Evolutionary conservation across 2,797 vertebrate genomes (phyloP).

Genomic region (Hafferia zeledoni): DNA sequence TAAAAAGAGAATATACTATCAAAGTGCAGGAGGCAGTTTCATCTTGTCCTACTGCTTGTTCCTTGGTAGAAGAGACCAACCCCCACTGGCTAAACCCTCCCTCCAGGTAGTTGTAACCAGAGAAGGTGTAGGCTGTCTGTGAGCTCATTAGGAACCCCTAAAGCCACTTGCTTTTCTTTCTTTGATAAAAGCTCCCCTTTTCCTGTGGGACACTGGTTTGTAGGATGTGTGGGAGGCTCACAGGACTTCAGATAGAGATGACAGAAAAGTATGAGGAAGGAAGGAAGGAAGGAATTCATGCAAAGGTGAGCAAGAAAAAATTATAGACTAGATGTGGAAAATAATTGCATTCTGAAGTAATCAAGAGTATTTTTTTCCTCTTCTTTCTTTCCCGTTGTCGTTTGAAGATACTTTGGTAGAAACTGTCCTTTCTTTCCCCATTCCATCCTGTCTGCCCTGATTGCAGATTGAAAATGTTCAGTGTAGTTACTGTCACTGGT

Average conservation of each 20-base stretch:
- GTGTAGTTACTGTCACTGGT: not conserved
- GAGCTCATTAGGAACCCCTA: not conserved
- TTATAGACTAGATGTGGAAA: not conserved
- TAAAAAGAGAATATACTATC: not conserved
- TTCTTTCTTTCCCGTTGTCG: not conserved
- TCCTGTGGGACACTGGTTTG: not conserved
- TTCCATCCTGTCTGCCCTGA: not conserved
- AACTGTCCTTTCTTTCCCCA: not conserved
- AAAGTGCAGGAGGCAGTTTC: not conserved
- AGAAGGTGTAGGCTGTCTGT: not conserved
- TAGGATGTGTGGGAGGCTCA: not conserved
- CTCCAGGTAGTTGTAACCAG: not conserved
- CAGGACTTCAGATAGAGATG: not conserved
- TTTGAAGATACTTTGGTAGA: not conserved
- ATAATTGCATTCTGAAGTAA: not conserved
- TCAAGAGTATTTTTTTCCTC: not conserved
- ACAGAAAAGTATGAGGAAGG: not conserved
- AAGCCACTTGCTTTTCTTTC: not conserved
- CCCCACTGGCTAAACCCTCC: not conserved
- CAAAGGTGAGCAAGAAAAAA: not conserved
- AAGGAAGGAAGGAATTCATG: not conserved
- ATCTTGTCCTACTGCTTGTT: not conserved
- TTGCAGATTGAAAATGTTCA: not conserved
- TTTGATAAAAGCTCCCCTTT: not conserved
- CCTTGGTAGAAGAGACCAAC: not conserved